Conservation (phyloP, 2,797 vertebrate genomes). For the Eulemur albifrons region DNA sequence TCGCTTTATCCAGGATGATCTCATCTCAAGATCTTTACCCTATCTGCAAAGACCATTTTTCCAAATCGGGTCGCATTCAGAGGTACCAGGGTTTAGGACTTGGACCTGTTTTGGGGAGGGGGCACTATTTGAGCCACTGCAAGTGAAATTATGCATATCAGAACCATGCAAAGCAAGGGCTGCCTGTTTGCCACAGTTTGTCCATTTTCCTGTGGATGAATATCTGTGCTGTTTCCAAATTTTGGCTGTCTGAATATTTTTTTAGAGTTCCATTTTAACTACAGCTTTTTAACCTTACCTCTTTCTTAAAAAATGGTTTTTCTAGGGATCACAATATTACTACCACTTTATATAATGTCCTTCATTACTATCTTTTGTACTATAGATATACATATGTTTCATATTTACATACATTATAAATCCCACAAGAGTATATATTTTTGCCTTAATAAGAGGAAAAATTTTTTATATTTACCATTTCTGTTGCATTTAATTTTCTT, state of each 20-base stretch:
- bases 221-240: not conserved
- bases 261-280: not conserved
- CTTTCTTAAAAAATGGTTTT: not conserved
- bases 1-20: not conserved
- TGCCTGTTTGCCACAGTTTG: too few relatives aligned
- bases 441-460: not conserved
- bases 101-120: not conserved
- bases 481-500: too few relatives aligned
- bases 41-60: not conserved
- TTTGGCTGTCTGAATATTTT: not conserved
- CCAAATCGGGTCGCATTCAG: not conserved
- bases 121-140: not conserved
- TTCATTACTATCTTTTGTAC: not conserved
- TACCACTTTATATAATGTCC: not conserved
- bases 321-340: not conserved
- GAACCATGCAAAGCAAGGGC: not conserved
- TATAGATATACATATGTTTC: not conserved
- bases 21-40: not conserved
- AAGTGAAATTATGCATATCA: rapidly evolving
- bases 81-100: too few relatives aligned
- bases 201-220: not conserved
- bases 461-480: too few relatives aligned
- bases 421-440: not conserved
- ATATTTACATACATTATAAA: not conserved
- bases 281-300: not conserved